Conservation (phyloP, 2,113 vertebrate genomes). For the Ploceus nigricollis region DNA sequence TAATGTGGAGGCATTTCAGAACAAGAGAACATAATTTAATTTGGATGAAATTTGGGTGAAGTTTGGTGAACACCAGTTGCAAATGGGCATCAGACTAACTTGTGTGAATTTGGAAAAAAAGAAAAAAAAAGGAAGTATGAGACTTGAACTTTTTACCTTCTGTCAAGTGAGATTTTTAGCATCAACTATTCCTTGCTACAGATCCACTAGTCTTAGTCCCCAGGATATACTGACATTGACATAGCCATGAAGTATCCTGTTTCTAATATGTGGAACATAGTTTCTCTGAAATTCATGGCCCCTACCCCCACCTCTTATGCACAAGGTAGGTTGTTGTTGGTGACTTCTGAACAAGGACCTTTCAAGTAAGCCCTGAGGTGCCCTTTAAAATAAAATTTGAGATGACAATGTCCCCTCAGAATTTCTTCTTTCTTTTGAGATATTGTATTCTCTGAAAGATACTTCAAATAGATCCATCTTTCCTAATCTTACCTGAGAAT, state of each 20-base stretch:
- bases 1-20: not conserved
- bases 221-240: not conserved
- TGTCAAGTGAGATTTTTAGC: not conserved
- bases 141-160: not conserved
- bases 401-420: not conserved
- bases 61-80: not conserved
- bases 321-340: not conserved
- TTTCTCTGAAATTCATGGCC: not conserved
- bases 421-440: not conserved
- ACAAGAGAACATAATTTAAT: not conserved
- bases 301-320: not conserved
- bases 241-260: not conserved
- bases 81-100: not conserved
- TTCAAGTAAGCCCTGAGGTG: not conserved
- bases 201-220: not conserved
- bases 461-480: not conserved
- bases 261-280: not conserved
- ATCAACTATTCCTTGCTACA: not conserved
- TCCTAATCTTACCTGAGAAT: not conserved
- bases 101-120: accelerated
- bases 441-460: not conserved
- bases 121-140: no score
- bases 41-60: not conserved
- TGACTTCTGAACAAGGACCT: not conserved
- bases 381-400: not conserved